Evolutionary conservation across 2,797 vertebrate species (phyloP).

Genomic region (Poecilia wingei): DNA sequence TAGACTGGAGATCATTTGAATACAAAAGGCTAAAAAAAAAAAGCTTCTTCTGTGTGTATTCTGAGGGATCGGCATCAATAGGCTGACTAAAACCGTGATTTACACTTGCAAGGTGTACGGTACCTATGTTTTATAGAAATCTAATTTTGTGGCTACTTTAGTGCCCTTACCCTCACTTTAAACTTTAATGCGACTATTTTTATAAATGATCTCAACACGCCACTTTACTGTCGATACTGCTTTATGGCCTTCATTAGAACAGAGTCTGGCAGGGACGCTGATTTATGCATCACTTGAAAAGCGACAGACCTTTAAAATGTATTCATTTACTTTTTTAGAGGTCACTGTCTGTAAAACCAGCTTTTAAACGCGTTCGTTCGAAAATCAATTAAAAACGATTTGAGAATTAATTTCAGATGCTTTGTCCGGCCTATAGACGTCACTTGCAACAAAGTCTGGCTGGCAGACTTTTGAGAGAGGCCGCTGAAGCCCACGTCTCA

Average conservation of each 20-base stretch:
- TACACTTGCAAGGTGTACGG: not conserved
- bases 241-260: conserved; percentile 1
- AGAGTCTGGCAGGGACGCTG: not conserved
- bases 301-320: not conserved
- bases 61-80: not conserved
- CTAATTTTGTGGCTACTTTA: not conserved
- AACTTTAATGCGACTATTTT: conserved; percentile 1
- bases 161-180: not conserved
- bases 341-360: conserved; percentile 16
- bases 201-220: not conserved
- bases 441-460: conserved; percentile 8
- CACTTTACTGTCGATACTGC: not conserved
- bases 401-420: not conserved
- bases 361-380: not conserved
- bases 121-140: not conserved
- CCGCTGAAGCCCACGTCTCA: conserved; percentile 58
- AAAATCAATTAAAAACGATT: conserved; percentile 15
- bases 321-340: conserved; percentile 2
- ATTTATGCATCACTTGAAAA: conserved; percentile 4
- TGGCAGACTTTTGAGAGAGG: not conserved
- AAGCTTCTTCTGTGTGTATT: not conserved
- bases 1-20: not conserved
- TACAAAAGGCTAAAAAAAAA: not conserved
- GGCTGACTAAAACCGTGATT: not conserved
- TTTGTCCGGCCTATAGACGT: not conserved